phyloP scores from a whole-genome alignment of 1,140 invertebrate species.

The Papilio machaon region DNA sequence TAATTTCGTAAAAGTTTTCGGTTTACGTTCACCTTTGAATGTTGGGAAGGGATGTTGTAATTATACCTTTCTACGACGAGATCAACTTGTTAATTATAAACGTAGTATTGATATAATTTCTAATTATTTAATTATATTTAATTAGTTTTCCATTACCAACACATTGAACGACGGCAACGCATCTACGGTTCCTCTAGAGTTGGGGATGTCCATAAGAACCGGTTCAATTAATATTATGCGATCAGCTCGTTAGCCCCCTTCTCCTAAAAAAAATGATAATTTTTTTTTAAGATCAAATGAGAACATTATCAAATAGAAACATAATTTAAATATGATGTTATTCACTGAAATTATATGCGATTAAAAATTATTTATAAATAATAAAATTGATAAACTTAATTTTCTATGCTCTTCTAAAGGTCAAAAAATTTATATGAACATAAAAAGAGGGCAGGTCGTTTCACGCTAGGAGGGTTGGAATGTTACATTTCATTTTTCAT shows the following conservation, averaged over 20 bases:
- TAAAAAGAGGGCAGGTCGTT: background rate
- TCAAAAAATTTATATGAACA: conserved; percentile 22
- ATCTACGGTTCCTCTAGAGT: too few relatives aligned
- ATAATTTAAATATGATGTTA: background rate
- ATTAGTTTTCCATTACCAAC: too few relatives aligned
- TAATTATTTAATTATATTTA: background rate
- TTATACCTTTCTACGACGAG: background rate
- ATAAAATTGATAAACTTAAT: background rate
- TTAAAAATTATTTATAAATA: background rate
- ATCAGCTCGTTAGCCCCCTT: too few relatives aligned
- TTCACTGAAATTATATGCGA: background rate
- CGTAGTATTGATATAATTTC: background rate
- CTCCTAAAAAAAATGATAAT: too few relatives aligned
- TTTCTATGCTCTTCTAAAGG: background rate
- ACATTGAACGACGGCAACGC: too few relatives aligned
- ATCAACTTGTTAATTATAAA: background rate
- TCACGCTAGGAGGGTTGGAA: background rate
- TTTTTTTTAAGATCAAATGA: too few relatives aligned
- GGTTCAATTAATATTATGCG: too few relatives aligned
- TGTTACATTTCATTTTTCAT: conserved; percentile 6
- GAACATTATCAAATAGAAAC: background rate
- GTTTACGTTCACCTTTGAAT: conserved; percentile 6
- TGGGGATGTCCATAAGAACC: too few relatives aligned
- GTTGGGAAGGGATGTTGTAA: conserved; percentile 6
- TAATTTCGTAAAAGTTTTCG: conserved; percentile 25